Evolutionary conservation across 2,797 vertebrate genomes (phyloP).

Genomic region (Podargus strigoides): DNA sequence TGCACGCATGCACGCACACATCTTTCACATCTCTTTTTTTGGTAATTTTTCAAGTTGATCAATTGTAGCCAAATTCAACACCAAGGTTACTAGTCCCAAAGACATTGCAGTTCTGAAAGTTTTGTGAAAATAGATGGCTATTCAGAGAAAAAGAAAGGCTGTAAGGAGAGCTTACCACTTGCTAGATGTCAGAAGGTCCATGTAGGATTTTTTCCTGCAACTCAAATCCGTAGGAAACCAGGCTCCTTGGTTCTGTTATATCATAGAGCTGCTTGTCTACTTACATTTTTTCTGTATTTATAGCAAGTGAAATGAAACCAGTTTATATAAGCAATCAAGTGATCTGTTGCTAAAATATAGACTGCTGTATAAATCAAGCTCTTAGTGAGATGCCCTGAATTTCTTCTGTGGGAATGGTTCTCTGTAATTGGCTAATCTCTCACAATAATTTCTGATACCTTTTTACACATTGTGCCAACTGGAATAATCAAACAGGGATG

Average conservation of each 20-base stretch:
- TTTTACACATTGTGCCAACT: slow-evolving; percentile 26
- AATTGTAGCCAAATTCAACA: neutral
- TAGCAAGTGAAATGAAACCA: neutral
- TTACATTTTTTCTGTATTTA: neutral
- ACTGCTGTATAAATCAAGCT: slow-evolving; percentile 25
- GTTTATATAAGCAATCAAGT: neutral
- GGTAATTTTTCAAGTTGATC: neutral
- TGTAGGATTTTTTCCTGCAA: neutral
- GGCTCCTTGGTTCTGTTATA: neutral
- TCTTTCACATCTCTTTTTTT: neutral
- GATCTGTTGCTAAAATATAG: slow-evolving; percentile 28
- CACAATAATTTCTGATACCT: slow-evolving; percentile 54
- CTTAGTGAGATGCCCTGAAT: slow-evolving; percentile 23
- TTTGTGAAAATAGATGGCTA: neutral
- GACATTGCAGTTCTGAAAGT: neutral
- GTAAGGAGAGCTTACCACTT: neutral
- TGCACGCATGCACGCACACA: fast-evolving
- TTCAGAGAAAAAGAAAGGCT: neutral
- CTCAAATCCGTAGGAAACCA: neutral
- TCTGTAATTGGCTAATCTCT: slow-evolving; percentile 45
- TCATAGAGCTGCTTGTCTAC: neutral
- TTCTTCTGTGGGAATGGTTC: slow-evolving; percentile 41
- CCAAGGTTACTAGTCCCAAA: neutral
- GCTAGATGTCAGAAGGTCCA: neutral
- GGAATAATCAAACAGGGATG: slow-evolving; percentile 16